A percentile compares a stretch with the other conserved stretches of the same genome.
phyloP scores from a whole-genome alignment of 2,888 invertebrate species.

The Melikaiella ostensackeni region DNA sequence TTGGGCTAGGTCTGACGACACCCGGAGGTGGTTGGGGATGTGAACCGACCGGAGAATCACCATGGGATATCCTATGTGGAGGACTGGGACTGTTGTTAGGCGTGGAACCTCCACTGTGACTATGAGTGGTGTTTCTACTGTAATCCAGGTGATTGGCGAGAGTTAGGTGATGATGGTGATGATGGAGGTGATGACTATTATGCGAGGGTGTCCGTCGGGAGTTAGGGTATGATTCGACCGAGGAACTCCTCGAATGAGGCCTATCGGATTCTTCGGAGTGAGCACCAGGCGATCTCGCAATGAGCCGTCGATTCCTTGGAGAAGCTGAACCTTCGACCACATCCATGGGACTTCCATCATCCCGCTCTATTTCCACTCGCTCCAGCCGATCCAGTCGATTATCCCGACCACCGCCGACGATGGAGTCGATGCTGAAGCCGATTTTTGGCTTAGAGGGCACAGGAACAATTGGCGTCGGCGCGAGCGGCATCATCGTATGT shows the following conservation, averaged over 20 bases:
- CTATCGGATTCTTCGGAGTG: conserved; percentile 79
- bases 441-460: conserved; percentile 95
- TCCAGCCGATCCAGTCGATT: conserved; percentile 66
- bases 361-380: conserved; percentile 68
- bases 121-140: conserved; percentile 64
- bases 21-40: conserved; percentile 81
- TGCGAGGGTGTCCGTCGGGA: conserved; percentile 69
- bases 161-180: conserved; percentile 63
- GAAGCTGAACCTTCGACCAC: conserved; percentile 72
- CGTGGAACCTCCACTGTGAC: conserved; percentile 74
- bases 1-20: conserved; percentile 78
- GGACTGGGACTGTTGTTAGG: conserved; percentile 75
- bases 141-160: conserved; percentile 54
- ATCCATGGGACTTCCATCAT: conserved; percentile 70
- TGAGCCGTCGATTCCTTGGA: conserved; percentile 63
- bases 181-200: conserved; percentile 64
- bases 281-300: conserved; percentile 77
- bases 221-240: conserved; percentile 73
- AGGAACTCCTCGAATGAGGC: conserved; percentile 72
- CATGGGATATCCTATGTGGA: conserved; percentile 70
- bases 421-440: conserved; percentile 96
- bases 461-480: conserved; percentile 94
- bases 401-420: conserved; percentile 84
- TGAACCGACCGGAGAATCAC: conserved; percentile 69
- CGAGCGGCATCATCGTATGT: conserved; percentile 94